Base-by-base conservation (phyloP, 1,140 invertebrate species). In the Drosophila funebris region DNA sequence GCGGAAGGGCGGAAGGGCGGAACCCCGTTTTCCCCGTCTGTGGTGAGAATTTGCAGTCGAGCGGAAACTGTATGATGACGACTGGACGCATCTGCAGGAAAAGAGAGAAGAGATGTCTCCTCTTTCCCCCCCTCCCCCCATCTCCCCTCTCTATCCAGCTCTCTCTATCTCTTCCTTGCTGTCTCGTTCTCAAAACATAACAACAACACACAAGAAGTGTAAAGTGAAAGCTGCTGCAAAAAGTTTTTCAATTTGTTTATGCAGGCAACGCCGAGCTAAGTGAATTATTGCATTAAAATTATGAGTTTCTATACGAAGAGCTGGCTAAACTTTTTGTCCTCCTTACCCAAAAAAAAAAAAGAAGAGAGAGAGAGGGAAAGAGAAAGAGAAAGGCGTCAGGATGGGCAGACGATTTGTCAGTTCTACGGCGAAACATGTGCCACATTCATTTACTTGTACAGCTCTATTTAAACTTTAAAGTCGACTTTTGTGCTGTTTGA, bases 211-310 rank as follows among this genome's bases (percentile, higher is more conserved):
- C 13, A 52, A 64, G 27, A 68, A 74, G 69, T 76, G 77, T 62
- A 74, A 77, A 67, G 56, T 67, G 64, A 74, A 82, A 79, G 77
- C 77, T 79, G 58, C 61, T 64, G 71, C 53, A 41, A 58, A 81
- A 84, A 88, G 61, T 87, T 87, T 87, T 87, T 82, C 82, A 87
- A 87, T 87, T 87, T 87, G 83, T 87, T 87, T 87, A 82, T 87
- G 82, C 67, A 83, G 73, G 70, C 60, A 64, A 36, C 56, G 31
- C 63, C 60, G 58, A 74, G 77, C 68, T 80, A 78, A 85, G 73
- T 84, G 81, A 84, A 85, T 84, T 84, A 85, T 78, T 78, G 78
- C 82, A 75, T 81, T 80, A 71, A 67, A 78, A 87, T 66, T 61
- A 85, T 82, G 76, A 72, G 67, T 68, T 27, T 67, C 61, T 57